These are phyloP conservation scores for Characodon lateralis DNA, from an alignment of 2,797 vertebrate species.

Conservation along the genomic window DNA sequence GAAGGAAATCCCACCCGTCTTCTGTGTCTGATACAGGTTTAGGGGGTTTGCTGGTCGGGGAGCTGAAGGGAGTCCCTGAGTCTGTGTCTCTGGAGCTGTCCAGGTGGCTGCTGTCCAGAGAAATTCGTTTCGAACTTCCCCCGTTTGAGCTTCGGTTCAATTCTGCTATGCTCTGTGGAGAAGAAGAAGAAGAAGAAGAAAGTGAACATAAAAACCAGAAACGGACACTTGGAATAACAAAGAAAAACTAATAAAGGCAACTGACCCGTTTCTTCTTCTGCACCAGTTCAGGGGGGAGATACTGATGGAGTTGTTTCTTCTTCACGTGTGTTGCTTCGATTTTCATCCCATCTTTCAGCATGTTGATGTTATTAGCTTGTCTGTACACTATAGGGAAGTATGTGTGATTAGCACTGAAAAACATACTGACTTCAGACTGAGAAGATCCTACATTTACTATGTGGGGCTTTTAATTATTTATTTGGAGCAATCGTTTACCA, in stretches of 20 bases:
- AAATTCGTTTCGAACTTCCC: slow-evolving; percentile 84
- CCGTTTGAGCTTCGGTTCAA: slow-evolving; percentile 83
- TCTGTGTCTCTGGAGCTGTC: slow-evolving; percentile 88
- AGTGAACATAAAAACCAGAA: background rate
- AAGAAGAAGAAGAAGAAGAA: background rate
- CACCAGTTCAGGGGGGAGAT: slow-evolving; percentile 90
- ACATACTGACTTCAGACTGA: no score
- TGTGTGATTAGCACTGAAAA: background rate
- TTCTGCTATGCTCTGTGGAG: slow-evolving; percentile 85
- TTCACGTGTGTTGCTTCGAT: slow-evolving; percentile 96
- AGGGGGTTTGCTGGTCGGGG: slow-evolving; percentile 77
- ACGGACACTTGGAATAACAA: background rate
- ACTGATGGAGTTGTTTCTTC: slow-evolving; percentile 94
- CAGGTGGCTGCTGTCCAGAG: slow-evolving; percentile 85
- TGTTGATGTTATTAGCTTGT: slow-evolving; percentile 93
- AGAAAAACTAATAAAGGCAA: background rate
- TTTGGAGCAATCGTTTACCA: no score
- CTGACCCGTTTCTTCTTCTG: slow-evolving; percentile 94
- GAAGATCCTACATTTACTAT: no score
- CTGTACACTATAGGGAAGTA: slow-evolving; percentile 86
- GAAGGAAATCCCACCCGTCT: slow-evolving; percentile 63
- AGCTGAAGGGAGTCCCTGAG: slow-evolving; percentile 82
- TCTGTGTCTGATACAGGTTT: slow-evolving; percentile 78
- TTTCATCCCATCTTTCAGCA: slow-evolving; percentile 96
- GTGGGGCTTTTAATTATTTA: no score